Conservation (phyloP, 2,888 invertebrate species). For the Anagyrus pseudococci region DNA sequence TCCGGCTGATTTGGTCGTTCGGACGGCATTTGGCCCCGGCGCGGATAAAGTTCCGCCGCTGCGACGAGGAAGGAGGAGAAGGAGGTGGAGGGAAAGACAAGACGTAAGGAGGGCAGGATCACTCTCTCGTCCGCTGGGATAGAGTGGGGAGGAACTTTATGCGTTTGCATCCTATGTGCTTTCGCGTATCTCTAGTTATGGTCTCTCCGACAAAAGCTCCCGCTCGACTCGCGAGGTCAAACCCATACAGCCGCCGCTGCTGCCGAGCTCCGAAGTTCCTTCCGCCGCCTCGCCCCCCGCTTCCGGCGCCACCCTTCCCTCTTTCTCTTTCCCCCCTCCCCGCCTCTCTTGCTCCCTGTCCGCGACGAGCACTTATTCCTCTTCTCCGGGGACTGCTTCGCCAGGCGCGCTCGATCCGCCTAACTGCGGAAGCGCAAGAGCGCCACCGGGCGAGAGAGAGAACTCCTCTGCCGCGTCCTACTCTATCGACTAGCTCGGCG, state of each 20-base stretch:
- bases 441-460: conserved; percentile 8
- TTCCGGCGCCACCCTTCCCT: neutral
- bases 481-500: too few species aligned
- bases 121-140: too few species aligned
- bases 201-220: conserved; percentile 53
- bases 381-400: conserved; percentile 6
- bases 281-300: too few species aligned
- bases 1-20: conserved; percentile 45
- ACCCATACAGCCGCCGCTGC: too few species aligned
- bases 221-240: conserved; percentile 37
- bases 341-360: too few species aligned
- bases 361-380: too few species aligned
- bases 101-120: too few species aligned
- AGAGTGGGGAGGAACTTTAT: conserved; percentile 50
- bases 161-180: conserved; percentile 58
- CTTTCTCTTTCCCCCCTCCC: neutral
- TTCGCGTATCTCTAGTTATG: conserved; percentile 57
- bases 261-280: too few species aligned
- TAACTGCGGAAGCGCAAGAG: conserved; percentile 38
- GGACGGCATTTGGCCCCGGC: conserved; percentile 46
- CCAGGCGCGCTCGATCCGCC: conserved; percentile 41
- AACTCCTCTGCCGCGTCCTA: too few species aligned
- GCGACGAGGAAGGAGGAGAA: conserved; percentile 24
- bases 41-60: conserved; percentile 28
- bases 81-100: conserved; percentile 18